Base-by-base conservation (phyloP, 2,888 invertebrate species). In the Lithophane leautieri region DNA sequence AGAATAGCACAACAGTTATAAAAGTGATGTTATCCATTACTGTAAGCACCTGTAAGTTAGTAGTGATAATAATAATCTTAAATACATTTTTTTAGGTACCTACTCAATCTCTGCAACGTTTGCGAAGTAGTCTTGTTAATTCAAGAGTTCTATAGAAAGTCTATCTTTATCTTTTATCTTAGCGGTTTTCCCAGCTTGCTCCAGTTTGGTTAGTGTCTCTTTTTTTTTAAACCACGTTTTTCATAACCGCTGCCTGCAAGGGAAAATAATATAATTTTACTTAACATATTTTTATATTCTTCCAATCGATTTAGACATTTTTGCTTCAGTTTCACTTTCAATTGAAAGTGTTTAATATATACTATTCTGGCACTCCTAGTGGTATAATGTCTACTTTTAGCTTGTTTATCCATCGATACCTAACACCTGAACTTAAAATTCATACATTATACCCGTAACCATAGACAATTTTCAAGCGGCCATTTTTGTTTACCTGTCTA, bases 91-190 rank as follows among this genome's bases (percentile, higher is more conserved):
- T 25, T 19, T 16, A 28, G 9, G 25, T n/a, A 14, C 9, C 25
- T n/a, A 14, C 28, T 42, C 7, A 50, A 7, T 6, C 34, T 47
- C 58, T 56, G 56, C 25, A 50, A 6, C 25, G 34, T 22, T 52
- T 22, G 42, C 22, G 22, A 76, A 58, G 28, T 52, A 67, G 76
- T 60, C 78, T 52, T 60, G 50, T 52, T 50, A 60, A 78, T 60
- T 58, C 58, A 65, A 76, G 42, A 78, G 50, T 34, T 76, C 77
- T 77, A 77, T 63, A 75, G 7, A 42, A 52, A 76, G 34, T 25
- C 34, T 47, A 47, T 56, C 34, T 71, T 47, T 40, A 47, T 72
- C 25, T 56, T 71, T 34, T 34, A 60, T 61, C 60, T 50, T 2
- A 8, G 12, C 22, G 14, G 50, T 42, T 50, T 54, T 77, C n/a